Conservation (phyloP, 2,113 vertebrate genomes). For the Bufo bufo region DNA sequence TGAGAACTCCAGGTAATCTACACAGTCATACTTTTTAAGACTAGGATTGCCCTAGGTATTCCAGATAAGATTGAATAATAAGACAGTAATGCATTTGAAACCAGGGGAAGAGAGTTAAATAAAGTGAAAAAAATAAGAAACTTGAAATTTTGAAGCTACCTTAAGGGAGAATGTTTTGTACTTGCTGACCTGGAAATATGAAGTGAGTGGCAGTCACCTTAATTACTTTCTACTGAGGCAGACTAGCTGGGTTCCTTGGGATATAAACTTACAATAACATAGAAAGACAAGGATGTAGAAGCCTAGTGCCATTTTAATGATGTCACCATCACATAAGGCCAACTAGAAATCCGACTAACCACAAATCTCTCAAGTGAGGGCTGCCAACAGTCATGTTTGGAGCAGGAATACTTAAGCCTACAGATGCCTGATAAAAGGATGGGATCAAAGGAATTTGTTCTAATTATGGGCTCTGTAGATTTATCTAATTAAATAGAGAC, state of each 20-base stretch:
- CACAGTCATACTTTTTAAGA: neutral
- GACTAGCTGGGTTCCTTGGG: slow-evolving; percentile 40
- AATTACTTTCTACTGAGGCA: slow-evolving; percentile 57
- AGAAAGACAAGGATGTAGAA: slow-evolving; percentile 50
- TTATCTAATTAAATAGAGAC: slow-evolving; percentile 5
- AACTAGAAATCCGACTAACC: slow-evolving; percentile 35
- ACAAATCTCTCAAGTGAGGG: slow-evolving; percentile 23
- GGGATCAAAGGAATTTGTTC: neutral
- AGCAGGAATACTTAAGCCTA: neutral
- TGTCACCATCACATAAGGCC: slow-evolving; percentile 51
- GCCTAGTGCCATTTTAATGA: slow-evolving; percentile 50
- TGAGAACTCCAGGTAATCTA: neutral
- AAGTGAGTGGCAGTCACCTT: slow-evolving; percentile 53
- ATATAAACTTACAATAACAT: slow-evolving; percentile 44
- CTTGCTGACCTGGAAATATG: slow-evolving; percentile 50
- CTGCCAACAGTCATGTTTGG: slow-evolving; percentile 1
- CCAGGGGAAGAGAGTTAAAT: slow-evolving; percentile 7
- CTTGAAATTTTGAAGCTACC: slow-evolving; percentile 22
- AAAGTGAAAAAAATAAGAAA: slow-evolving; percentile 7
- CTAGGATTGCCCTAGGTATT: neutral
- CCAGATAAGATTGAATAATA: slow-evolving; percentile 3
- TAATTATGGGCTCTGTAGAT: neutral
- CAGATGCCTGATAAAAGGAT: slow-evolving; percentile 22
- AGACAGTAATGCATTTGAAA: neutral
- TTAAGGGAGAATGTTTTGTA: slow-evolving; percentile 37